A percentile compares a stretch with the other conserved stretches of the same genome.
Conservation (phyloP, 2,888 invertebrate genomes). For the Oxystoma pomonae region DNA sequence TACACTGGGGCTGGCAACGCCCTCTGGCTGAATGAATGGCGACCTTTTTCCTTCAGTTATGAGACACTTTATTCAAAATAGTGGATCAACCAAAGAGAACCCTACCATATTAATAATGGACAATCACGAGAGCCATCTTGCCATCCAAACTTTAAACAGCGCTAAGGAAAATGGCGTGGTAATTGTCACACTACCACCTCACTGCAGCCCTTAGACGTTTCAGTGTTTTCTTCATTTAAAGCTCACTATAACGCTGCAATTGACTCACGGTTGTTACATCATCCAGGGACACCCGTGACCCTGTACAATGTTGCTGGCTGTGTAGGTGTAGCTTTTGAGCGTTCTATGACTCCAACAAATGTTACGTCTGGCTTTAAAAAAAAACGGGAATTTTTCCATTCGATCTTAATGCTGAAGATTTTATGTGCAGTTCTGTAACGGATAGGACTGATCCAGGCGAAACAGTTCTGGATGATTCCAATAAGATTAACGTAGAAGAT, state of each 20-base stretch:
- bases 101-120: constrained; percentile 31
- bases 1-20: background rate
- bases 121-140: constrained; percentile 36
- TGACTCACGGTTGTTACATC: constrained; percentile 36
- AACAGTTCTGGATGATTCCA: too few relatives aligned
- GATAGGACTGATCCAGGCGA: too few relatives aligned
- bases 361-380: constrained; percentile 37
- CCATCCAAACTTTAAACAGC: constrained; percentile 30
- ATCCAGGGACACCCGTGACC: constrained; percentile 11
- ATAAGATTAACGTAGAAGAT: too few relatives aligned
- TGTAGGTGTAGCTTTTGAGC: constrained; percentile 32
- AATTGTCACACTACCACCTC: constrained; percentile 43
- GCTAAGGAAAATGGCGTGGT: constrained; percentile 36
- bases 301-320: constrained; percentile 8
- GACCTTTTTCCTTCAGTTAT: constrained; percentile 2
- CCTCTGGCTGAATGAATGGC: background rate
- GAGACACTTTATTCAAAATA: too few relatives aligned
- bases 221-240: constrained; percentile 17
- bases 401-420: constrained; percentile 34
- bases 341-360: constrained; percentile 38
- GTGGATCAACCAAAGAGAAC: constrained; percentile 25
- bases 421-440: constrained; percentile 18
- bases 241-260: constrained; percentile 22
- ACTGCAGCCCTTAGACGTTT: constrained; percentile 25
- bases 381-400: constrained; percentile 39